A percentile compares a stretch with the other conserved stretches of the same genome.
Conservation (phyloP, 53 echinoderm and acorn worm species). For the Zoroaster sp. region DNA sequence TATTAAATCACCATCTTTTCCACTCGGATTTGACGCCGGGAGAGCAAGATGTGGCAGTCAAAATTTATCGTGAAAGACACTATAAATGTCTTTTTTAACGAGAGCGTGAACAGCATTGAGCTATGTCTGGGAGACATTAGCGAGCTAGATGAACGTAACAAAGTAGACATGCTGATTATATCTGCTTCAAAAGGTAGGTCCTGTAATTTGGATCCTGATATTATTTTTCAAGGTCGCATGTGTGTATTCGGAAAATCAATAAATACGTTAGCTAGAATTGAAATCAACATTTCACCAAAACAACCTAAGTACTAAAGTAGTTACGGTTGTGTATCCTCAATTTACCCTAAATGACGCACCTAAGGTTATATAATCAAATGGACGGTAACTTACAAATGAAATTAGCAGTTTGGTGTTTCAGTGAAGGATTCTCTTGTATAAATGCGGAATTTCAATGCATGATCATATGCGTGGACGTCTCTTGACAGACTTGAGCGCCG, state of each 20-base stretch:
- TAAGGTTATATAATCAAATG: too few relatives aligned
- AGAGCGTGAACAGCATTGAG: conserved; percentile 67
- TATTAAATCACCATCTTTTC: neutral
- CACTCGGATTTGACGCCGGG: neutral
- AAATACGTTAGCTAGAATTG: neutral
- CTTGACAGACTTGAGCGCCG: too few relatives aligned
- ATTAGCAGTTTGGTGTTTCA: too few relatives aligned
- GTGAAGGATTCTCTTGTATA: too few relatives aligned
- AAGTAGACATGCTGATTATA: conserved; percentile 77
- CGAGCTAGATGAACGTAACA: conserved; percentile 56
- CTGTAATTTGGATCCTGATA: neutral
- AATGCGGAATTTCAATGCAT: too few relatives aligned
- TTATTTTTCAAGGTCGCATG: neutral
- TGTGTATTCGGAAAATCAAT: neutral
- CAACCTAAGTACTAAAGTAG: too few relatives aligned
- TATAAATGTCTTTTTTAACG: neutral
- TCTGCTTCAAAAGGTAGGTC: conserved; percentile 63
- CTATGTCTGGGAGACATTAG: conserved; percentile 83
- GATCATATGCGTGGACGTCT: too few relatives aligned
- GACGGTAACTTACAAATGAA: too few relatives aligned
- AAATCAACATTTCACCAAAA: neutral
- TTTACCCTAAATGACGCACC: too few relatives aligned
- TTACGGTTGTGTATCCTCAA: too few relatives aligned
- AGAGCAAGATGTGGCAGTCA: neutral
- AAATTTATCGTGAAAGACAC: conserved; percentile 5